Evolutionary conservation across 2,888 invertebrate genomes (phyloP).

Genomic region (Nemoura dubitans): DNA sequence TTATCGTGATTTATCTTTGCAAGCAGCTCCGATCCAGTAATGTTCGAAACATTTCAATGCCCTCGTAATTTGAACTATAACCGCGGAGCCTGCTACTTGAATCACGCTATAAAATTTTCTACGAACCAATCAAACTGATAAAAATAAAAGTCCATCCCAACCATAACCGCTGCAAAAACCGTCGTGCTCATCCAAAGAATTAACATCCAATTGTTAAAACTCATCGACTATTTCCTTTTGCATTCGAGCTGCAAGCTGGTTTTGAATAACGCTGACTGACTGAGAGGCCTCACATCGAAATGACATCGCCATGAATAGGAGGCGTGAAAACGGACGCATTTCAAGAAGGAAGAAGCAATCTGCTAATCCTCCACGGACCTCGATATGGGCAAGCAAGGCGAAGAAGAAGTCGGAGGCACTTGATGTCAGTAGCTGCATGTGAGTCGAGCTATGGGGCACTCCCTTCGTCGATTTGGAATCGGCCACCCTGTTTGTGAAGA

Average conservation of each 20-base stretch:
- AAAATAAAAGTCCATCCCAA: neutral
- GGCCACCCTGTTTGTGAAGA: neutral
- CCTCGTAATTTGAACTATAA: too few relatives aligned
- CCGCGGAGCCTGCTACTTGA: too few relatives aligned
- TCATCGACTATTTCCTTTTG: neutral
- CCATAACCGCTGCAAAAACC: neutral
- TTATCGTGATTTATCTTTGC: too few relatives aligned
- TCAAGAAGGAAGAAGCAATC: slow-evolving; percentile 17
- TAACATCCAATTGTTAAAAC: neutral
- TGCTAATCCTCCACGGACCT: slow-evolving; percentile 25
- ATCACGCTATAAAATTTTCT: neutral
- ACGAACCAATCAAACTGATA: neutral
- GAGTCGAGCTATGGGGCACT: neutral
- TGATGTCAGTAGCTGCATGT: slow-evolving; percentile 14
- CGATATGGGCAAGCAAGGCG: slow-evolving; percentile 17
- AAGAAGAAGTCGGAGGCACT: neutral
- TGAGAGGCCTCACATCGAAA: neutral
- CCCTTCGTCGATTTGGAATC: neutral
- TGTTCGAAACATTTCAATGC: too few relatives aligned
- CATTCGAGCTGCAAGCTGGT: neutral
- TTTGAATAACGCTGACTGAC: neutral
- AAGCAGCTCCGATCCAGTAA: too few relatives aligned
- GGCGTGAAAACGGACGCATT: slow-evolving; percentile 12
- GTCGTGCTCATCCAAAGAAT: neutral
- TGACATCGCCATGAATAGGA: slow-evolving; percentile 1